Percentiles rank a stretch among this genome's conserved stretches.
Evolutionary conservation across 2,113 vertebrate genomes (phyloP).

Genomic region (Chloroceryle aenea): DNA sequence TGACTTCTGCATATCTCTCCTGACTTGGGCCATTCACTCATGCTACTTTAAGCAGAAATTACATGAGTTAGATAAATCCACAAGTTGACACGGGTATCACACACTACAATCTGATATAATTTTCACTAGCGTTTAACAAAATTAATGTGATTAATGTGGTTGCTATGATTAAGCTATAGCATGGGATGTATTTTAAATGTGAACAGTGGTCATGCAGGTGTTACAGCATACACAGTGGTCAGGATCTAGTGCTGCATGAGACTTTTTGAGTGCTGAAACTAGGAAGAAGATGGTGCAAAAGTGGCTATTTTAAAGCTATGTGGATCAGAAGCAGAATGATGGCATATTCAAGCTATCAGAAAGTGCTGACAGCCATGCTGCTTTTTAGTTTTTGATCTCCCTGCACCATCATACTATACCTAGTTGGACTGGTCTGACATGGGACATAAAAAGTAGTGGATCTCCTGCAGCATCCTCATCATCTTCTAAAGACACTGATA

Average conservation of each 20-base stretch:
- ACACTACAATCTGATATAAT: neutral
- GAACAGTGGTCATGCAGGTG: neutral
- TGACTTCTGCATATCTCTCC: neutral
- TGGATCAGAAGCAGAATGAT: neutral
- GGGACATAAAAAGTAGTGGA: slow-evolving; percentile 70
- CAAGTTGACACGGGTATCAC: neutral
- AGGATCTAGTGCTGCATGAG: neutral
- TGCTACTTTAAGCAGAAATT: neutral
- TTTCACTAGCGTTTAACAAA: neutral
- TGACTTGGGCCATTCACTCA: neutral
- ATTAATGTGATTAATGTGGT: neutral
- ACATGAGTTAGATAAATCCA: neutral
- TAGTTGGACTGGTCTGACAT: slow-evolving; percentile 68
- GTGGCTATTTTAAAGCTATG: neutral
- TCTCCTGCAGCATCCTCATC: slow-evolving; percentile 69
- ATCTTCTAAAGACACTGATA: slow-evolving; percentile 70
- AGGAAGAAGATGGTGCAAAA: neutral
- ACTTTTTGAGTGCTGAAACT: neutral
- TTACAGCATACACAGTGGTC: neutral
- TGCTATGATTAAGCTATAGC: neutral
- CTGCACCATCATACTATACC: slow-evolving; percentile 60
- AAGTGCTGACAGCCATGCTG: neutral
- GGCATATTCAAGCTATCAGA: neutral
- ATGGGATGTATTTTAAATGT: neutral
- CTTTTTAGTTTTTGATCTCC: neutral